phyloP scores from a whole-genome alignment of 1,140 invertebrate species.

The Panagrolaimus sp. region DNA sequence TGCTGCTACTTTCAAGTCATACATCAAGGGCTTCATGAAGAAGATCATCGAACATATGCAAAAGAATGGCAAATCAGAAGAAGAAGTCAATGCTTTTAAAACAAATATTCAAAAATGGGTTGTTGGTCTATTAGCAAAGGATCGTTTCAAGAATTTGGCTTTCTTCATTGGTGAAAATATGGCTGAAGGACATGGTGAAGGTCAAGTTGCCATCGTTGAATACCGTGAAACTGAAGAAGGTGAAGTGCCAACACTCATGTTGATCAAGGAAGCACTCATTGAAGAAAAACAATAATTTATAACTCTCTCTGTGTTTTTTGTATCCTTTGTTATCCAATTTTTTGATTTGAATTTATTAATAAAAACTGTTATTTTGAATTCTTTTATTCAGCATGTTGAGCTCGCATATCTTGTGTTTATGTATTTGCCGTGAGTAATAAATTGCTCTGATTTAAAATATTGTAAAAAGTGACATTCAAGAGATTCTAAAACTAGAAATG shows the following conservation, averaged over 20 bases:
- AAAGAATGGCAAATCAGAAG: conserved; percentile 80
- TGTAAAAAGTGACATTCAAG: too few relatives aligned
- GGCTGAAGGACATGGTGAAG: conserved; percentile 72
- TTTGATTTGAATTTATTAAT: too few relatives aligned
- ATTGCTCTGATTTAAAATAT: too few relatives aligned
- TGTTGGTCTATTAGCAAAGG: conserved; percentile 52
- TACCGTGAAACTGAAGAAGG: conserved; percentile 81
- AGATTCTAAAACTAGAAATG: background rate
- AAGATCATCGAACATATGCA: conserved; percentile 62
- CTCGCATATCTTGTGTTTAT: too few relatives aligned
- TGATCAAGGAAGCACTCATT: conserved; percentile 86
- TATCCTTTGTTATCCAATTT: background rate
- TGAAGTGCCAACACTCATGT: conserved; percentile 79
- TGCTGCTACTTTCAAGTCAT: conserved; percentile 73
- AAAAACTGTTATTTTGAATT: too few relatives aligned
- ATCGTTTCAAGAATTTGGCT: conserved; percentile 78
- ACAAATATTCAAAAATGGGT: conserved; percentile 78
- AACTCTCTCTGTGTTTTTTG: background rate
- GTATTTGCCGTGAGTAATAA: too few relatives aligned
- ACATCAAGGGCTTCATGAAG: conserved; percentile 94
- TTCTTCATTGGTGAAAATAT: conserved; percentile 88
- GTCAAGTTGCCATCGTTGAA: conserved; percentile 83
- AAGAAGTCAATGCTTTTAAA: conserved; percentile 88
- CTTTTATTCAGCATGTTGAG: too few relatives aligned
- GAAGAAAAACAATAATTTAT: conserved; percentile 72